Evolutionary conservation across 2,113 vertebrate genomes (phyloP), one percentile per base, ranked within the genome.

Genomic region (Misgurnus anguillicaudatus): DNA sequence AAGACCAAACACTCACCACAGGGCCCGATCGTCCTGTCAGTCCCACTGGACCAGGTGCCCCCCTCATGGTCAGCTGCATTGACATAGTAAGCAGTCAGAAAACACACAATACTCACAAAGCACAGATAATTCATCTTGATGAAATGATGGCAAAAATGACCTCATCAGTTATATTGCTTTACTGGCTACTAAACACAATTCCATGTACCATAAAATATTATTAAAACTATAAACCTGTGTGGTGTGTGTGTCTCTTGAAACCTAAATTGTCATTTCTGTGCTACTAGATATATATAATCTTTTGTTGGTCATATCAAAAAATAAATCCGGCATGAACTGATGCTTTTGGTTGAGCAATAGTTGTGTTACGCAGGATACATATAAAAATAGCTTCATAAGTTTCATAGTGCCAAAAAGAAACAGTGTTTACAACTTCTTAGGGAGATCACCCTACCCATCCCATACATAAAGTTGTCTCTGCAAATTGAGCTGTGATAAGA

Each of bases 21-120:
- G 96, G 96, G 77, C 98, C 98, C 6, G 95, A 91, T 91, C 98
- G 93, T 92, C 98, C 98, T 71, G 95, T 91, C 86, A 99, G 89
- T 85, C 98, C 98, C 87, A 91, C 91, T 53, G 98, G 98, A 62
- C 98, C 97, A 65, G 96, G 91, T 3, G 96, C 87, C 60, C 98
- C 98, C 89, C 96, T 94, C 94, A 98, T 94, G 42, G 97, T 90
- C 86, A 99, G 94, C 98, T 99, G 88, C 17, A 75, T 80, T 85
- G 83, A 88, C 39, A 67, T 73, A 90, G 51, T 55, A 81, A 69
- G n/a, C 24, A 58, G 63, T 83, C 39, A 84, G 36, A 66, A 64
- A n/a, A 67, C 61, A 64, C 4, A 48, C 39, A 77, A 3, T 14
- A 51, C 47, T 39, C 11, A 38, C 21, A 62, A 9, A 9, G 21